Evolutionary conservation across 2,113 vertebrate genomes (phyloP).

Genomic region (Lota lota): DNA sequence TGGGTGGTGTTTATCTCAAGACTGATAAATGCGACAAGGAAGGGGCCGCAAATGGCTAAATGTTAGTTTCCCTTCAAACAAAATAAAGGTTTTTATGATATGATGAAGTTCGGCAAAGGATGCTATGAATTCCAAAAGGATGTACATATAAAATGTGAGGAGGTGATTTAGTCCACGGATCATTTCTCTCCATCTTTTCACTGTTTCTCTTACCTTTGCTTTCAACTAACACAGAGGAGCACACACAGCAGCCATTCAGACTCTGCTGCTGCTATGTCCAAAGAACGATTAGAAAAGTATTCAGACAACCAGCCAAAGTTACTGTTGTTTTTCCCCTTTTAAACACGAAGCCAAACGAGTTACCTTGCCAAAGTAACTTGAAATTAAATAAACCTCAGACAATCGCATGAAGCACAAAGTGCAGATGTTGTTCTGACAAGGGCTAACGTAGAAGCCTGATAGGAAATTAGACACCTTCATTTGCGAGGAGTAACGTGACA

Average conservation of each 20-base stretch:
- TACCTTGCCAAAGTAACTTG: too few species aligned
- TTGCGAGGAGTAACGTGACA: conserved; percentile 56
- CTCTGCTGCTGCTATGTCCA: too few species aligned
- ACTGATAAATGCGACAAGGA: too few species aligned
- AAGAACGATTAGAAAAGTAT: too few species aligned
- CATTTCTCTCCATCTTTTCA: too few species aligned
- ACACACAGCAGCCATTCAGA: too few species aligned
- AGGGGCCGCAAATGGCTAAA: not conserved
- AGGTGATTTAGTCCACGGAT: conserved; percentile 36
- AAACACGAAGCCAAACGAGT: too few species aligned
- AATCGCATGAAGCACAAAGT: conserved; percentile 51
- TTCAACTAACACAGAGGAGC: conserved; percentile 9
- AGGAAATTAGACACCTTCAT: conserved; percentile 30
- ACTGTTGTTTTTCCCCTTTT: too few species aligned
- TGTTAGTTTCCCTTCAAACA: not conserved
- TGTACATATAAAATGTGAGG: conserved; percentile 50
- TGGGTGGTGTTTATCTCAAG: too few species aligned
- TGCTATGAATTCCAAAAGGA: conserved; percentile 52
- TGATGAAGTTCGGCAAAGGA: conserved; percentile 9
- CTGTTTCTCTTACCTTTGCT: not conserved
- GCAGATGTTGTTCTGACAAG: conserved; percentile 46
- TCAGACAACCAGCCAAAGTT: too few species aligned
- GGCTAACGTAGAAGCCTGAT: conserved; percentile 13
- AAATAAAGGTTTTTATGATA: not conserved
- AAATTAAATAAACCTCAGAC: conserved; percentile 17